Conservation (phyloP, 2,888 invertebrate species). For the Eustalomyia histrio region DNA sequence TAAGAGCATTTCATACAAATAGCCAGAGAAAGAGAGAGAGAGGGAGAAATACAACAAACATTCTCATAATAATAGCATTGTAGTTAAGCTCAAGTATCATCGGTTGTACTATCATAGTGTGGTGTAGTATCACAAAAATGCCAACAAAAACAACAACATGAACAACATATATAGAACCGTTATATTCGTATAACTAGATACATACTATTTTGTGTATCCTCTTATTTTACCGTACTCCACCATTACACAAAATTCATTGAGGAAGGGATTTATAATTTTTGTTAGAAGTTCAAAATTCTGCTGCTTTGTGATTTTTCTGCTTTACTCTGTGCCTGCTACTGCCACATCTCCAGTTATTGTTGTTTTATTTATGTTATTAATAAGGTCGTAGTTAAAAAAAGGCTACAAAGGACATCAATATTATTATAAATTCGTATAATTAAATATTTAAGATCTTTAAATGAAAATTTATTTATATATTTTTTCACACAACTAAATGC, state of each 20-base stretch:
- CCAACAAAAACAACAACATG: background rate
- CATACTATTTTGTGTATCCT: conserved; percentile 57
- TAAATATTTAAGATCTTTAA: too few relatives aligned
- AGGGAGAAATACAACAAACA: conserved; percentile 23
- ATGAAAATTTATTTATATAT: too few relatives aligned
- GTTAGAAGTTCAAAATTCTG: conserved; percentile 43
- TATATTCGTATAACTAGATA: conserved; percentile 38
- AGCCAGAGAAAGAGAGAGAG: background rate
- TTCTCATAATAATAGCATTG: conserved; percentile 10
- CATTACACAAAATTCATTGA: conserved; percentile 63
- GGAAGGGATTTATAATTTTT: conserved; percentile 60
- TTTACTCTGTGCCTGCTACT: background rate
- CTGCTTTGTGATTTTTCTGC: conserved; percentile 26
- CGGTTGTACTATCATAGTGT: conserved; percentile 50
- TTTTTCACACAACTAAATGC: too few relatives aligned
- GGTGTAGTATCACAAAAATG: conserved; percentile 45
- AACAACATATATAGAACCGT: conserved; percentile 15
- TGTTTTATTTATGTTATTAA: conserved; percentile 8
- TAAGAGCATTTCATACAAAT: conserved; percentile 11
- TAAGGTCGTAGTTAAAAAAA: background rate
- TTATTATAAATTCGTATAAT: too few relatives aligned
- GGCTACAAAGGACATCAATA: background rate
- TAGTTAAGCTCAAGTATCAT: conserved; percentile 40
- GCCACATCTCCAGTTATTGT: conserved; percentile 7
- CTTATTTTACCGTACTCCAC: conserved; percentile 27